Evolutionary conservation across 2,888 invertebrate genomes (phyloP), one percentile per base, ranked within the genome.

Genomic region (Mantis religiosa): DNA sequence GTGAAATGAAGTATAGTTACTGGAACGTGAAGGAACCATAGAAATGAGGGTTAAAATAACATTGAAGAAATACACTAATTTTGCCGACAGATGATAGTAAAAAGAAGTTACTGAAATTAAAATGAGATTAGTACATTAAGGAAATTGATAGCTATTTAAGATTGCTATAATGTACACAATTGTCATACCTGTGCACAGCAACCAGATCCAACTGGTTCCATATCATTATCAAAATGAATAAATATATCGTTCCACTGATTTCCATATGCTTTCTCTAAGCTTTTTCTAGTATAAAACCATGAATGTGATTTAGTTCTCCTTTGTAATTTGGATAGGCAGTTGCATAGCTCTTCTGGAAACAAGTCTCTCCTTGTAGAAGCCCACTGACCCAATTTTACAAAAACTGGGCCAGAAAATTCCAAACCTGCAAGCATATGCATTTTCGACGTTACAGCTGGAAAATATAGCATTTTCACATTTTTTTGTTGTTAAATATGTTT

Each of bases 331-430:
- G 93, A 91, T 15, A 94, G 92, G 6, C 91, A 91, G 34, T 92
- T 91, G 91, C 94, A 94, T 90, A 94, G 91, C 54, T 93, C 92
- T 85, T 92, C 92, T 4, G 93, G 92, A 90, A 94, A 94, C 71
- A 94, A 90, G 91, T 94, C 94, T 84, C 93, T 91, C 25, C 94
- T 91, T 8, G 94, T 94, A 34, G 93, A 93, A 41, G 93, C 93
- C 94, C 94, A 94, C 91, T 94, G 94, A 2, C 94, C 94, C 28
- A 94, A 92, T 91, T 94, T 94, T 34, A 94, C 92, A 88, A 94
- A 93, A n/a, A 94, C 93, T 2, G 94, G 94, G 0, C 94, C 94
- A 84, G 93, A 92, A 86, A 91, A 91, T 90, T 93, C 93, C 28
- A 93, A 91, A 27, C 92, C 93, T 91, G 82, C 27, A 81, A 92